Evolutionary conservation across 2,113 vertebrate species (phyloP), one percentile per base, ranked within the genome.

Genomic region (Eublepharis macularius): DNA sequence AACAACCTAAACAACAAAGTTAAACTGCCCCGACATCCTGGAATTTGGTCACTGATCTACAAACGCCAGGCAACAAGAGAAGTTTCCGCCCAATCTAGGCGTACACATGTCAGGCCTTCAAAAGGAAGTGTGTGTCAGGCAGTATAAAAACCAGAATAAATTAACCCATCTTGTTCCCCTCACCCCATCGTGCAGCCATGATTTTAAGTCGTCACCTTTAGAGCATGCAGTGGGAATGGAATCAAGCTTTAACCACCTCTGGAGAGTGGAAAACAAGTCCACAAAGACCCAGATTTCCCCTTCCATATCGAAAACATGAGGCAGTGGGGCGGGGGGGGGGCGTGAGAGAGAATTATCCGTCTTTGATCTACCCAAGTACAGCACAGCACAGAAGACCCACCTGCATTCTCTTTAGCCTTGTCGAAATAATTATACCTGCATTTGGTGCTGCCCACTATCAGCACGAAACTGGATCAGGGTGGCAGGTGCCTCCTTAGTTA

Each of bases 381-480:
- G 80, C 89, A n/a, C n/a, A n/a, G n/a, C n/a, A 85, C 81, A 82
- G 68, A 89, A 89, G 91, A 49, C 34, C 81, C 74, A 77, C 86
- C 32, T 69, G n/a, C 77, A 49, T 89, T 93, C 90, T 83, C 80
- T 63, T 87, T 91, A 73, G 0, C 87, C 86, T 89, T 87, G 0
- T 86, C 81, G 89, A 86, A 89, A 78, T 87, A 92, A 93, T 88
- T 87, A 94, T 32, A 66, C n/a, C 92, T 92, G 89, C 36, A 43
- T 85, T 92, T 84, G 86, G 89, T 74, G 83, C 89, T 90, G 85
- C 83, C 84, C 81, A 87, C 82, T 6, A 94, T 87, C 90, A 94
- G 91, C 89, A 89, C 36, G 88, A 90, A 87, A 80, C 88, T 76
- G 83, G 85, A 88, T 90, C 69, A 49, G 90, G 92, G 86, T 91